Evolutionary conservation across 2,888 invertebrate genomes (phyloP).

Genomic region (Agonum fuliginosum): DNA sequence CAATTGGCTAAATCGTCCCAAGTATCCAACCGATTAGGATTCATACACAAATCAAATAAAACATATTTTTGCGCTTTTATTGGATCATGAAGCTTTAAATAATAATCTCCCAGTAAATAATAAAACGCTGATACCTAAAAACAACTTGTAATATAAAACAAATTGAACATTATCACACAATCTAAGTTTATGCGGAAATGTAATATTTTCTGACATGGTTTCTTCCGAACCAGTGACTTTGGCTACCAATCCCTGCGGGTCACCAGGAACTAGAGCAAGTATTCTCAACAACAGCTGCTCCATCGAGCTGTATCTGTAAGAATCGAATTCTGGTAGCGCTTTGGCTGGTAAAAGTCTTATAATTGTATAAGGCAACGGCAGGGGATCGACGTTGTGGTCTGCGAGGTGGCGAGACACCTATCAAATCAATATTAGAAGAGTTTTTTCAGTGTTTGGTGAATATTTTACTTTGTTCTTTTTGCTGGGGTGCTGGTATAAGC

Average conservation of each 20-base stretch:
- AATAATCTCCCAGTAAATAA: slow-evolving; percentile 93
- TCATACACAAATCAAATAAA: slow-evolving; percentile 86
- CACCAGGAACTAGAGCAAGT: slow-evolving; percentile 80
- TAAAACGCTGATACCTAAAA: slow-evolving; percentile 83
- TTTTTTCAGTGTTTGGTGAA: too few relatives aligned
- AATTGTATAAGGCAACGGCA: slow-evolving; percentile 84
- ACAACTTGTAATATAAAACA: background rate
- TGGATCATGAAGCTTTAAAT: slow-evolving; percentile 91
- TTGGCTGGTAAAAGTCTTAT: slow-evolving; percentile 88
- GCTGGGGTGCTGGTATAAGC: slow-evolving; percentile 88
- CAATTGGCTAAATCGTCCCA: slow-evolving; percentile 94
- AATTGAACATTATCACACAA: background rate
- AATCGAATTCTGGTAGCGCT: slow-evolving; percentile 87
- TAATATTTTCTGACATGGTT: slow-evolving; percentile 67
- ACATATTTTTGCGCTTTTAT: slow-evolving; percentile 87
- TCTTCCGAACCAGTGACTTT: slow-evolving; percentile 78
- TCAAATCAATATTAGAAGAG: slow-evolving; percentile 61
- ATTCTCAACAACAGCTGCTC: slow-evolving; percentile 84
- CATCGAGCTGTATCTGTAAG: slow-evolving; percentile 82
- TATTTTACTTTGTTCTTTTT: slow-evolving; percentile 78
- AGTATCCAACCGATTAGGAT: slow-evolving; percentile 88
- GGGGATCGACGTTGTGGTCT: slow-evolving; percentile 85
- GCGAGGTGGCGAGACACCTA: slow-evolving; percentile 78
- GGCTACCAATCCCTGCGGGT: slow-evolving; percentile 79
- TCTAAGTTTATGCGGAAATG: slow-evolving; percentile 69